A percentile compares a stretch with the other conserved stretches of the same genome.
phyloP scores from a whole-genome alignment of 2,113 vertebrate species.

The Notothenia rossii region DNA sequence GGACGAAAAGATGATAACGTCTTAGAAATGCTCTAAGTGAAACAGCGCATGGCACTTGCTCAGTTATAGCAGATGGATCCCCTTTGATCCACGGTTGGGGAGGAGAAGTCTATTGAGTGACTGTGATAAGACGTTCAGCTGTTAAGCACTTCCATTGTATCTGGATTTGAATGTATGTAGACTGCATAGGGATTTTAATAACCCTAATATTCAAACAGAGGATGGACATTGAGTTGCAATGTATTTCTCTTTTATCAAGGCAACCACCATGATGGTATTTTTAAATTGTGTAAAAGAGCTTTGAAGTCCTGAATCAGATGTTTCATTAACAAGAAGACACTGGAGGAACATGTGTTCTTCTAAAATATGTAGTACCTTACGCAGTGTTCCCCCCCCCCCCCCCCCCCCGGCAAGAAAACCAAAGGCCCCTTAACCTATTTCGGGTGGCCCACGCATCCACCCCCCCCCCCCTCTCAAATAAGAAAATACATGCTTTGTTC shows the following conservation, averaged over 20 bases:
- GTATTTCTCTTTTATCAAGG: neutral
- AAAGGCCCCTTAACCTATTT: too few relatives aligned
- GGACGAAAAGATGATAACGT: constrained; percentile 74
- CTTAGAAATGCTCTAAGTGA: constrained; percentile 66
- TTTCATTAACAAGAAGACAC: neutral
- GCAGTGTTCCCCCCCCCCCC: too few relatives aligned
- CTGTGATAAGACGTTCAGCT: constrained; percentile 71
- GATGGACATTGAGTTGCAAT: constrained; percentile 25
- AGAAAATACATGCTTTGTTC: too few relatives aligned
- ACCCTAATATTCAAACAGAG: constrained; percentile 25
- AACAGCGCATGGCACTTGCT: constrained; percentile 66
- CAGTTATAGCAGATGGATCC: constrained; percentile 71
- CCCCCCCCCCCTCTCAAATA: too few relatives aligned
- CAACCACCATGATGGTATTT: neutral
- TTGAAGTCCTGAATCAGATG: constrained; percentile 17
- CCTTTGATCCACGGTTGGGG: constrained; percentile 68
- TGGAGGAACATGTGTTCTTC: neutral
- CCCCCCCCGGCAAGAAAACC: too few relatives aligned
- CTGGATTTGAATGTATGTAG: constrained; percentile 40
- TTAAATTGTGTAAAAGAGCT: neutral
- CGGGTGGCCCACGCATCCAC: too few relatives aligned
- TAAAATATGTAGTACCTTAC: neutral
- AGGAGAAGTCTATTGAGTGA: constrained; percentile 71
- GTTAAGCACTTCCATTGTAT: constrained; percentile 54
- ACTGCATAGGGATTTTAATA: constrained; percentile 37